phyloP scores from a whole-genome alignment of 64 coral and sea anemone species.

The Pocillopora verrucosa region DNA sequence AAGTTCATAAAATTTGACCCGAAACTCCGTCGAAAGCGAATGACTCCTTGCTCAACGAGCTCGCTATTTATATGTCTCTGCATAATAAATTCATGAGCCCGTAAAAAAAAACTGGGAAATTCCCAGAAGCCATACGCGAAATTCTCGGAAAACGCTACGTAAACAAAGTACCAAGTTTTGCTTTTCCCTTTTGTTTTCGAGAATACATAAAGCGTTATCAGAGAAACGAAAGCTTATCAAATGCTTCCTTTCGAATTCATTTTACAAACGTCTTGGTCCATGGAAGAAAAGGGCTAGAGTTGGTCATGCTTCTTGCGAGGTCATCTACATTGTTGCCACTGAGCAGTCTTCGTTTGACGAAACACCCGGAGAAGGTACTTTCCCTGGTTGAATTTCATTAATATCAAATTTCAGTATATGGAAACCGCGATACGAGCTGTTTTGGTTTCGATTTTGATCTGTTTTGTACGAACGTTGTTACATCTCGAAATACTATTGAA shows the following conservation, averaged over 20 bases:
- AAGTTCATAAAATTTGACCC: not conserved
- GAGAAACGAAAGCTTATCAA: not conserved
- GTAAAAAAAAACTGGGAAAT: not conserved
- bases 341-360: too few species aligned
- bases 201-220: not conserved
- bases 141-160: conserved; percentile 3
- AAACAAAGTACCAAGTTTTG: not conserved
- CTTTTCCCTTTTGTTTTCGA: not conserved
- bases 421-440: not conserved
- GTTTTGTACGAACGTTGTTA: not conserved
- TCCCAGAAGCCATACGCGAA: not conserved
- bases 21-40: not conserved
- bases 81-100: not conserved
- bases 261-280: too few species aligned
- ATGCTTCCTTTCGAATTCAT: not conserved
- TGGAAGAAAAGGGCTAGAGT: too few species aligned
- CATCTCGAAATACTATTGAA: not conserved
- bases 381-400: not conserved
- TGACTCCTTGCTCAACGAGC: not conserved
- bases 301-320: too few species aligned
- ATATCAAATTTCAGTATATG: not conserved
- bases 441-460: not conserved
- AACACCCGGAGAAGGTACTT: not conserved
- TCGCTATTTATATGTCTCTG: not conserved
- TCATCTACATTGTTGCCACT: too few species aligned